Conservation (phyloP, 2,113 vertebrate species). For the Oncorhynchus keta region DNA sequence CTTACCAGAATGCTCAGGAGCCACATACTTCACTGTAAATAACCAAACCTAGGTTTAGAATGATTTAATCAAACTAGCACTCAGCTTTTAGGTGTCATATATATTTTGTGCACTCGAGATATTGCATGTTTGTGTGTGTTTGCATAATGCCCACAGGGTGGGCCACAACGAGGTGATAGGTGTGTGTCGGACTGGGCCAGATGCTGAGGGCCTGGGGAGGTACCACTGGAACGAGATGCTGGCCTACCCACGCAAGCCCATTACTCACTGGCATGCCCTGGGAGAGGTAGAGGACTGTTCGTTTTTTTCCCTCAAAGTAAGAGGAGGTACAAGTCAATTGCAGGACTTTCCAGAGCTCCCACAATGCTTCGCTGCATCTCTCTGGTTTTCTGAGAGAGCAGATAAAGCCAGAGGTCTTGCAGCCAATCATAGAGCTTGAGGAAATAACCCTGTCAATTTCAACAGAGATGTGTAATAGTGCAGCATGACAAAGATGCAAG, state of each 20-base stretch:
- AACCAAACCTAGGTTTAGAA: neutral
- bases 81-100: neutral
- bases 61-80: constrained; percentile 6
- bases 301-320: constrained; percentile 13
- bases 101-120: neutral
- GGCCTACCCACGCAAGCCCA: constrained; percentile 94
- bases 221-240: constrained; percentile 99
- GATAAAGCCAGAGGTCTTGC: constrained; percentile 5
- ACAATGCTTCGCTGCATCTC: constrained; percentile 9
- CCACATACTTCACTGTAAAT: constrained; percentile 7
- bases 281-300: constrained; percentile 81
- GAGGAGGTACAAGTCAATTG: constrained; percentile 7
- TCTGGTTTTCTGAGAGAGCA: neutral
- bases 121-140: neutral
- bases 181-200: constrained; percentile 87
- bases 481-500: constrained; percentile 5
- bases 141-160: constrained; percentile 73
- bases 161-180: constrained; percentile 99
- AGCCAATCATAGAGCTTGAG: constrained; percentile 14
- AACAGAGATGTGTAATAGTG: neutral
- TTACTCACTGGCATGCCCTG: constrained; percentile 96
- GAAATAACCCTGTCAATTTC: constrained; percentile 19
- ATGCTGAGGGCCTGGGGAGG: constrained; percentile 91
- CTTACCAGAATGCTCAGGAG: neutral
- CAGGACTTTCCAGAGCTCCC: constrained; percentile 15